Evolutionary conservation across 2,888 invertebrate species (phyloP).

Genomic region (Zootermopsis nevadensis): DNA sequence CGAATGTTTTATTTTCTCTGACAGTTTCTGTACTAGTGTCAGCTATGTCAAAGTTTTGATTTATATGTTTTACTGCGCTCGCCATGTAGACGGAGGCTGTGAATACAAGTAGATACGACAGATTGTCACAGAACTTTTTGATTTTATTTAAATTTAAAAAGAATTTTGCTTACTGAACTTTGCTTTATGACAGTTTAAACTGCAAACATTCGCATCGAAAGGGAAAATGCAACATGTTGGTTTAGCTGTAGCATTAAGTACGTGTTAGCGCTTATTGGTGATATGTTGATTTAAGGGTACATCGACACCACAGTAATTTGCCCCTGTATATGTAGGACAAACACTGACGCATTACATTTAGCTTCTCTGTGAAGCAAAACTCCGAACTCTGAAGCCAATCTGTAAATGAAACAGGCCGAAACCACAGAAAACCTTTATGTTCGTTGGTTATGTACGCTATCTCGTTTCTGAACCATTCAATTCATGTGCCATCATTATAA

Average conservation of each 20-base stretch:
- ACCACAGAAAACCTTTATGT: neutral
- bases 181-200: neutral
- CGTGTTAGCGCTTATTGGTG: slow-evolving; percentile 26
- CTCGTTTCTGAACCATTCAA: neutral
- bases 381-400: slow-evolving; percentile 23
- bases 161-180: too few species aligned
- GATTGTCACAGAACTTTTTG: too few species aligned
- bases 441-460: neutral
- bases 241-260: slow-evolving; percentile 25
- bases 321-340: slow-evolving; percentile 25
- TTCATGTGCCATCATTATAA: neutral
- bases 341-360: slow-evolving; percentile 7
- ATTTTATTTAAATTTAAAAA: too few species aligned
- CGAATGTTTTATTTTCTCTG: too few species aligned
- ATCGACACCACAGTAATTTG: slow-evolving; percentile 6
- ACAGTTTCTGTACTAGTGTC: too few species aligned
- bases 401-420: slow-evolving; percentile 14
- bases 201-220: neutral
- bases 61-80: too few species aligned
- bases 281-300: slow-evolving; percentile 27
- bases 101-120: too few species aligned
- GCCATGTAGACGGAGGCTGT: too few species aligned
- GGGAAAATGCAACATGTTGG: slow-evolving; percentile 7
- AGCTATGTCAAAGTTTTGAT: too few species aligned
- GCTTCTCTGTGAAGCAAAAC: neutral